Evolutionary conservation across 2,113 vertebrate genomes (phyloP), one percentile per base, ranked within the genome.

Genomic region (Cyprinodon brontotheroides): DNA sequence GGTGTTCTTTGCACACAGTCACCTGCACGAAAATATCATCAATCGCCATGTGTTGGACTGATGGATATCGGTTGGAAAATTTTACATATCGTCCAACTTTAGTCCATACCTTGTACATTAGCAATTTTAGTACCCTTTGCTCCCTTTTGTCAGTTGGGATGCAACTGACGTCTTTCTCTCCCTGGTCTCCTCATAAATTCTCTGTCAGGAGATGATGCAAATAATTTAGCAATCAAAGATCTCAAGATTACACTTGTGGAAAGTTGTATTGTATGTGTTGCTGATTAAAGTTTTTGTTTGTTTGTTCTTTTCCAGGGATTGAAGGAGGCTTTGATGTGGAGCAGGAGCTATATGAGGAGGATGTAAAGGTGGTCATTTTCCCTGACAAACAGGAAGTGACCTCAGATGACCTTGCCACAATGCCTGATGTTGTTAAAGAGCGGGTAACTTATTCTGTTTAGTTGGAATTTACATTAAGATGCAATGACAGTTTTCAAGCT

Each of bases 281-380:
- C 8, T n/a, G 20, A 57, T n/a, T 29, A 29, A 29, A 29, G 29
- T 29, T 29, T 29, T 17, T 79, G 9, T 78, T 78, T 80, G 8
- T 70, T 3, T 29, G 29, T 12, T 72, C 2, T 82, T 20, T 3
- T 85, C n/a, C 87, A 99, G 98, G 98, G 45, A 94, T 99, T 15
- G 97, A 99, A 93, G 98, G 98, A 12, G 98, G 98, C 41, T 99
- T 99, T 90, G 97, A 98, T 83, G 95, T 99, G 75, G 97, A 98
- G 47, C 97, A 96, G 89, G 97, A 96, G 82, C 96, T 95, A 45
- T 99, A 96, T 65, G 97, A 99, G 0, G 97, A 99, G 86, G 96
- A 98, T 36, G 93, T 98, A 80, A 99, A 97, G 92, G 96, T 99
- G 78, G 95, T 99, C 2, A 96, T 99, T 91, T 95, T 99, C 69